Base-by-base conservation (phyloP, 2,888 invertebrate genomes). In the Priocnemis perturbator region DNA sequence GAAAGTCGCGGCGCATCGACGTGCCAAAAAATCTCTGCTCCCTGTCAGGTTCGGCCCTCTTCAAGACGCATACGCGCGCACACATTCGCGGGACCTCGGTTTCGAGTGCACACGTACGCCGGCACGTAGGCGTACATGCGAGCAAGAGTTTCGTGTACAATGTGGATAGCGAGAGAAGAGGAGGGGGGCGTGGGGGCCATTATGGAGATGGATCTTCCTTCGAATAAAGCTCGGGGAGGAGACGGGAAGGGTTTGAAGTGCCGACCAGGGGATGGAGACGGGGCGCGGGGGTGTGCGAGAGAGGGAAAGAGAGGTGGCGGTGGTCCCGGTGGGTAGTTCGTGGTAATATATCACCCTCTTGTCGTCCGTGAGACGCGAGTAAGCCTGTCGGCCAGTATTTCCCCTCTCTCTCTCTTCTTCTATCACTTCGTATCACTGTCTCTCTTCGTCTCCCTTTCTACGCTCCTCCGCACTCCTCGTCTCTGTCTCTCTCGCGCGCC, bases 181-280 rank as follows among this genome's bases (percentile, higher is more conserved):
- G 73, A 64, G 72, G 77, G 80, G 80, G 78, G 83, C 80, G 82
- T 81, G 80, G 81, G 83, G 83, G 83, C 83, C 84, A 87, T 88
- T 87, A 87, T 87, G 85, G 87, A 87, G 86, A 88, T 87, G 85
- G 87, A 88, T 87, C 85, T 88, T 84, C 83, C 81, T 84, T 84
- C 82, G 86, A 84, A 86, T 87, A 86, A 86, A 85, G 84, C 82
- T 82, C 79, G 73, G 61, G 37, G 60, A 64, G 61, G 66, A 48
- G 56, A 63, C n/a, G 61, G 64, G 58, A 60, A 15, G 68, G 61
- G 70, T 69, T 56, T 59, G 66, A 63, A 59, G 64, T 65, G 64
- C 52, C 56, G 71, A 59, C 59, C n/a, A 47, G 44, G 55, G 58
- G 64, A 48, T 60, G 66, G 60, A 63, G 64, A 64, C 58, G 55